These are phyloP conservation scores for Amazona vittata DNA, from an alignment of 2,113 vertebrate species.

Conservation along the genomic window DNA sequence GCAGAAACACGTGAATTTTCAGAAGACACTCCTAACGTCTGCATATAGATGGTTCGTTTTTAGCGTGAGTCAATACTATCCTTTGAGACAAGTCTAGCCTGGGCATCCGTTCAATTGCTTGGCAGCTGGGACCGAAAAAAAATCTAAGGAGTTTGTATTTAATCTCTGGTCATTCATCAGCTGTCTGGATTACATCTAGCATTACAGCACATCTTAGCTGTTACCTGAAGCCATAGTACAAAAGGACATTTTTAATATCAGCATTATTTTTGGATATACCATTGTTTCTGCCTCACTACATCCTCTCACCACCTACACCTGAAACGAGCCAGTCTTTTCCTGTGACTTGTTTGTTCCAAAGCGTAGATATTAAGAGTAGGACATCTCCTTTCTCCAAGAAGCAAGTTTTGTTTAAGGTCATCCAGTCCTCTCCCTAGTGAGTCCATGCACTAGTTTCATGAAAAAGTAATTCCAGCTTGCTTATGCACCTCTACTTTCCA, in stretches of 20 bases:
- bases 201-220: not conserved
- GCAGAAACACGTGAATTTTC: not conserved
- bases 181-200: not conserved
- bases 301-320: not conserved
- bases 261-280: not conserved
- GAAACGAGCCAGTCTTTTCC: not conserved
- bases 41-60: not conserved
- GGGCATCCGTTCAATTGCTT: not conserved
- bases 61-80: no score
- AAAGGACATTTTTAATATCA: not conserved
- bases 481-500: not conserved
- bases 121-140: not conserved
- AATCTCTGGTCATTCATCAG: not conserved
- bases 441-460: not conserved
- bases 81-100: not conserved
- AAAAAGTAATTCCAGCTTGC: not conserved
- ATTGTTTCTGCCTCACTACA: not conserved
- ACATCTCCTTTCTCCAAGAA: not conserved
- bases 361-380: not conserved
- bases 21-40: not conserved
- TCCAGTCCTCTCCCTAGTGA: not conserved
- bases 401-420: not conserved
- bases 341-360: not conserved
- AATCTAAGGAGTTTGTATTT: not conserved
- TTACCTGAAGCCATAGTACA: not conserved